Conservation (phyloP, 1,140 invertebrate genomes). For the Drosophila quadrilineata region DNA sequence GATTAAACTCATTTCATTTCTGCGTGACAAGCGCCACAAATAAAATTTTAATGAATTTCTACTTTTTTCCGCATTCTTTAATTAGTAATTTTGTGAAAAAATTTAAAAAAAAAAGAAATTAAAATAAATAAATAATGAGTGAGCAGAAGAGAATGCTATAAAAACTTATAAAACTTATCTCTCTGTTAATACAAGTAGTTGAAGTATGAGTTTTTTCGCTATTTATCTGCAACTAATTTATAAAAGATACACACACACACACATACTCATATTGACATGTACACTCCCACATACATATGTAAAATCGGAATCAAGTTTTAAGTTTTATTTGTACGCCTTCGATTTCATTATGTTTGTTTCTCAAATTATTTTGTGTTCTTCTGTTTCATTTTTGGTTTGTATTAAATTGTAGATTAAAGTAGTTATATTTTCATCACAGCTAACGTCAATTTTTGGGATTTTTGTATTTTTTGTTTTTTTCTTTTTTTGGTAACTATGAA, state of each 20-base stretch:
- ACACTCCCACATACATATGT: too few relatives aligned
- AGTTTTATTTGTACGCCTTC: constrained; percentile 6
- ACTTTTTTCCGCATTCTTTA: not conserved
- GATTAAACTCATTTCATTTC: not conserved
- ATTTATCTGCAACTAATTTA: too few relatives aligned
- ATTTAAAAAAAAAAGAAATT: not conserved
- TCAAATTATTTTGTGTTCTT: constrained; percentile 1
- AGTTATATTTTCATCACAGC: constrained; percentile 62
- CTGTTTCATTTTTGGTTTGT: not conserved
- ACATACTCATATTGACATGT: not conserved
- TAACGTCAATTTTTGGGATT: constrained; percentile 60
- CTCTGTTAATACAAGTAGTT: too few relatives aligned
- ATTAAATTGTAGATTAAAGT: constrained; percentile 24
- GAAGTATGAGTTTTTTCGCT: too few relatives aligned
- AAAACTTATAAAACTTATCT: too few relatives aligned
- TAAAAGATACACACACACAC: not conserved
- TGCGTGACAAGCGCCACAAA: too few relatives aligned
- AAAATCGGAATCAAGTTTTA: not conserved
- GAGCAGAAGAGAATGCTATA: too few relatives aligned
- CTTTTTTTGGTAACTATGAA: constrained; percentile 42
- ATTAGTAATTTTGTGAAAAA: not conserved
- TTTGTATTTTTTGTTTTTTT: constrained; percentile 36
- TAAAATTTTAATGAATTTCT: not conserved
- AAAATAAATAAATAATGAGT: too few relatives aligned
- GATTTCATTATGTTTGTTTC: constrained; percentile 1